Evolutionary conservation across 2,797 vertebrate species (phyloP), one percentile per base, ranked within the genome.

Genomic region (Spea hammondii): DNA sequence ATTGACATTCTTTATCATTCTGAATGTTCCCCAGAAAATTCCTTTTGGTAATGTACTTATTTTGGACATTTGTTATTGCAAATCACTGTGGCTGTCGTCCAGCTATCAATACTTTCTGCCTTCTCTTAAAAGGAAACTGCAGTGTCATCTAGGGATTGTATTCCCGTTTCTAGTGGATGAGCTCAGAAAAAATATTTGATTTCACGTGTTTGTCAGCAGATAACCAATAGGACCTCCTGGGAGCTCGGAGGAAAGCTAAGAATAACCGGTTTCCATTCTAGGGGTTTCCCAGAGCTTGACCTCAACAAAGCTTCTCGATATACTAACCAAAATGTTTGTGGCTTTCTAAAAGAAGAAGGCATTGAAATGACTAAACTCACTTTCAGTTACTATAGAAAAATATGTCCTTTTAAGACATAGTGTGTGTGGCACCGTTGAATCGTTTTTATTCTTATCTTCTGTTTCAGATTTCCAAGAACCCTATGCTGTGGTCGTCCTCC

Each of bases 401-500:
- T 32, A 32, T 32, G 32, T 32, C 3, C 32, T 32, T 32, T 32
- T 32, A 32, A 32, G 32, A 32, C 32, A 32, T 32, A 32, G 32
- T 32, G 3, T 32, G 3, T 32, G 32, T 32, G 32, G 32, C 32
- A 32, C 32, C 32, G 32, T 53, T 53, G 51, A 53, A 53, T 2
- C 1, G 5, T 73, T 1, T 65, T 13, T 65, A 4, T 8, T 60
- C 53, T 74, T 64, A 50, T 6, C 78, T 12, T 17, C 2, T 62
- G 5, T 87, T 87, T 54, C 87, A 99, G 97, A 99, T 93, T 98
- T 99, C 91, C 97, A 99, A 90, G 97, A 99, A 90, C 97, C 97
- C 55, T 99, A 99, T 74, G 97, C 97, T 86, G 97, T 99, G 84
- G 97, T 99, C 73, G 97, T 98, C 88, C 97, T 99, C 84, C 91